Percentiles rank a stretch among this genome's conserved stretches.
phyloP scores from a whole-genome alignment of 2,113 vertebrate species.

The Suncus etruscus region DNA sequence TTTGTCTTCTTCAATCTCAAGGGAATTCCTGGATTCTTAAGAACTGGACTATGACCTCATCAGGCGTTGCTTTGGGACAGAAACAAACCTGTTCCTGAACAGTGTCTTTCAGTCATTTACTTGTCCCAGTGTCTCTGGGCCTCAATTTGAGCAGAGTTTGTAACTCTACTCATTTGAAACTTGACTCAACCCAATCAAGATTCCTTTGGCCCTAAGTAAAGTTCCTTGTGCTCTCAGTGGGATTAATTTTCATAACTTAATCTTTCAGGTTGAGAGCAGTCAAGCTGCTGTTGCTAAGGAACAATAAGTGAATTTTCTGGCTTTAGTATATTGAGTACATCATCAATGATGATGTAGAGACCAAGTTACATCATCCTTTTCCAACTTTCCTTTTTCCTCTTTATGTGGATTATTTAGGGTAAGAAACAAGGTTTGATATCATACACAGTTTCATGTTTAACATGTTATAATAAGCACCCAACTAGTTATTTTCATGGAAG shows the following conservation, averaged over 20 bases:
- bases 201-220: not conserved
- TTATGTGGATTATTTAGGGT: not conserved
- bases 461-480: not conserved
- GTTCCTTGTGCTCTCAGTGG: constrained; percentile 41
- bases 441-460: not conserved
- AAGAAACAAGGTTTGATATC: constrained; percentile 25
- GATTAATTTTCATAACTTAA: constrained; percentile 72
- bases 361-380: constrained; percentile 31
- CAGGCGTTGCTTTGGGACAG: not conserved
- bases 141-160: not conserved
- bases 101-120: not conserved
- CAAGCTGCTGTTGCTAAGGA: constrained; percentile 63
- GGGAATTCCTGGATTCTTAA: not conserved
- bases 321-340: constrained; percentile 15
- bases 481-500: not conserved
- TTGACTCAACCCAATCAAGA: not conserved
- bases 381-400: constrained; percentile 33
- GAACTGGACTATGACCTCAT: not conserved
- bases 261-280: constrained; percentile 60
- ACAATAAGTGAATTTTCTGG: constrained; percentile 62
- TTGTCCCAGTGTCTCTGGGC: not conserved
- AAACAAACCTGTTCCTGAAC: not conserved
- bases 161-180: not conserved
- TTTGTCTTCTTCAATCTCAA: not conserved
- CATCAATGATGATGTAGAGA: not conserved